These are phyloP conservation scores for Melangyna quadrimaculata DNA, from an alignment of 2,888 invertebrate genomes.

Conservation along the genomic window DNA sequence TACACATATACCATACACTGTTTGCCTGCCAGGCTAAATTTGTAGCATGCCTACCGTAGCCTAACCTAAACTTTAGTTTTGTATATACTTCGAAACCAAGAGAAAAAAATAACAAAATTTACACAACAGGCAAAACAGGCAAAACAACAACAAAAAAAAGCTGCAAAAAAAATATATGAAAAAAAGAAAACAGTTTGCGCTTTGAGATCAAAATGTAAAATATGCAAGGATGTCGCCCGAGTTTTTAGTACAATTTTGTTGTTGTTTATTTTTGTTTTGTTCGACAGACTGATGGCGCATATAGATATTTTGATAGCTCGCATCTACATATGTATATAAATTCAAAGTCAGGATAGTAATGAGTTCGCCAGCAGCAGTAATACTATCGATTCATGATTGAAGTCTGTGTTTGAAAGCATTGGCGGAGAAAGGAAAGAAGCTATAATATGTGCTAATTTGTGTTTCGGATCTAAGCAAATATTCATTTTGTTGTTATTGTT, in stretches of 20 bases:
- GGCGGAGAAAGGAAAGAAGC: neutral
- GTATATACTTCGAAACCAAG: slow-evolving; percentile 49
- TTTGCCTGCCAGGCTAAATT: slow-evolving; percentile 15
- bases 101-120: slow-evolving; percentile 11
- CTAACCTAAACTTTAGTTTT: slow-evolving; percentile 64
- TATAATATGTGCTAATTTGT: slow-evolving; percentile 36
- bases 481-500: neutral
- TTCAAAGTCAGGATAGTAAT: slow-evolving; percentile 47
- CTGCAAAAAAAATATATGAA: neutral
- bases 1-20: neutral
- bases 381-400: slow-evolving; percentile 65
- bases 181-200: slow-evolving; percentile 42
- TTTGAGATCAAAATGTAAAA: slow-evolving; percentile 64
- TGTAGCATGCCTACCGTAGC: slow-evolving; percentile 48
- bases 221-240: slow-evolving; percentile 64
- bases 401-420: slow-evolving; percentile 19
- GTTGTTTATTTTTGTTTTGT: slow-evolving; percentile 13
- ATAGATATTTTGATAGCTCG: no score
- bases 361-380: slow-evolving; percentile 50
- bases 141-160: slow-evolving; percentile 17
- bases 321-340: no score
- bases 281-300: neutral
- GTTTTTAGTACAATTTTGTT: slow-evolving; percentile 30
- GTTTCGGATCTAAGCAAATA: slow-evolving; percentile 18
- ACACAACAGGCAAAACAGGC: neutral